Evolutionary conservation across 1,140 invertebrate genomes (phyloP), one percentile per base, ranked within the genome.

Genomic region (Achatina immaculata): DNA sequence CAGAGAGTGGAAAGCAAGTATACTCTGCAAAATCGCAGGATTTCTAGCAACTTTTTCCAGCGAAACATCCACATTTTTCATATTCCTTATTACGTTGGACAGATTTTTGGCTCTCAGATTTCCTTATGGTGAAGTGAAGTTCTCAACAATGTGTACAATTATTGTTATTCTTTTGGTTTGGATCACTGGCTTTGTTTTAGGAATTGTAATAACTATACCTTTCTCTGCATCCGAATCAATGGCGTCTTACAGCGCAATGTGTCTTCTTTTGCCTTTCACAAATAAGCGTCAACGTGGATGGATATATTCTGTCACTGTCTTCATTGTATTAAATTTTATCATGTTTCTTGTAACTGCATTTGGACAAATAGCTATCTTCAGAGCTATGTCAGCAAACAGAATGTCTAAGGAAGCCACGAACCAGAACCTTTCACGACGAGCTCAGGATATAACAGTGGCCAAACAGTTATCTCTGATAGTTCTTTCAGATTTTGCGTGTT

Each of bases 21-120:
- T 38, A 7, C 62, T 78, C 3, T 90, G 89, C 75, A 82, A 81
- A 55, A n/a, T 86, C 19, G 88, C 88, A 24, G 89, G 89, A 14
- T 82, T 88, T 36, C 45, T 89, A 21, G 73, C 88, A 2, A 84
- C 85, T 38, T 7, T 87, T 0, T 87, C 87, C 3, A 84, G 82
- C 45, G 82, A 83, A 62, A 40, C 76, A 34, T 83, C 82, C 7
- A 72, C 75, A 24, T 24, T 81, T 0, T 73, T 83, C n/a, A 74
- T 83, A 36, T 78, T 72, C 40, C 79, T 83, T 3, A 83, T 83
- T 38, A 86, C 88, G 31, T n/a, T 86, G 0, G 88, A 89, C 65
- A 38, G 88, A 31, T 83, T 85, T 65, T 62, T 89, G 0, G 77
- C 73, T 9, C 76, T 88, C n/a, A 83, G 83, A 19, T 87, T 83